Base-by-base conservation (phyloP, 1,140 invertebrate genomes). In the Brachionus calyciflorus region DNA sequence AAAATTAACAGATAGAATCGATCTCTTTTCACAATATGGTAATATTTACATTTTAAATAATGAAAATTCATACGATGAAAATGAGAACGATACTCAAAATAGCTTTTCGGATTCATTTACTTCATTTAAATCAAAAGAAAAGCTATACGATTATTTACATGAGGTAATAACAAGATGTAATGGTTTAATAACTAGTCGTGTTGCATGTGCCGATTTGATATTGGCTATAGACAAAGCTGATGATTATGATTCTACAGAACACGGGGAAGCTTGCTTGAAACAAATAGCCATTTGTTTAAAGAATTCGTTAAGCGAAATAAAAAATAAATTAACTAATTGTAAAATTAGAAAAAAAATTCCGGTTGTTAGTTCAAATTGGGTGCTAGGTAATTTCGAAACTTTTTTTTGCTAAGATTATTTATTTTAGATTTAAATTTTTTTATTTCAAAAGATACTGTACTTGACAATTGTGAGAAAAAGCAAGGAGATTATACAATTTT, bases 111-210 rank as follows among this genome's bases (percentile, higher is more conserved):
- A 65, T 44, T 65, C 60, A 4, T 65, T 41, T 44, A 14, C 44
- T 7, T 14, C 3, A 7, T 65, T 65, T 24, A 65, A 46, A 65
- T 24, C 17, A 12, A 3, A 37, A 41, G 41, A 65, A 24, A 5
- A 24, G 17, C 26, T 60, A 6, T 17, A 44, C 14, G 60, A 65
- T 44, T 65, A 65, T 26, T 44, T 65, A 10, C 24, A 65, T 26
- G 60, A 65, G 37, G 5, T 65, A 9, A 65, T 65, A 24, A 46
- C 37, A 19, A 65, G 19, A 44, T 65, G 60, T 28, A 44, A 65
- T 44, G 60, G 60, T 46, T 44, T 65, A 10, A 65, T 65, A 46
- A 65, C 60, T 21, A 65, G 60, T 44, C 60, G 60, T 19, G 60
- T 41, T 14, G 60, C 60, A 1, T 65, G 60, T 65, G 33, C 37